A percentile compares a stretch with the other conserved stretches of the same genome.
phyloP scores from a whole-genome alignment of 2,888 invertebrate species.

The Limnephilus auricula region DNA sequence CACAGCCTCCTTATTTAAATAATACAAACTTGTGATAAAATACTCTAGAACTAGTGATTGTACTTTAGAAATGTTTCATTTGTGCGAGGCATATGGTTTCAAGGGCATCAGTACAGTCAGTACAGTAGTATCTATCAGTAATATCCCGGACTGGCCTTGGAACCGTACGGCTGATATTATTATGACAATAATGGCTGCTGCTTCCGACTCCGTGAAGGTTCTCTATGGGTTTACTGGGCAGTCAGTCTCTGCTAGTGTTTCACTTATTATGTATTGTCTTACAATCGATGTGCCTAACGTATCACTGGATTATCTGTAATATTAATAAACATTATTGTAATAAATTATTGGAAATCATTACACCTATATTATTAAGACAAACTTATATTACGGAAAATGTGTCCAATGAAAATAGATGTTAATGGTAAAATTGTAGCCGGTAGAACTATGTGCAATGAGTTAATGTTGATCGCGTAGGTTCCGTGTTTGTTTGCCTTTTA shows the following conservation, averaged over 20 bases:
- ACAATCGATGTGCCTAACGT: constrained; percentile 80
- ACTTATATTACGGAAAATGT: constrained; percentile 62
- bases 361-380: constrained; percentile 60
- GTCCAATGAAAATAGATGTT: constrained; percentile 64
- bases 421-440: constrained; percentile 38
- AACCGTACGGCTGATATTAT: constrained; percentile 15
- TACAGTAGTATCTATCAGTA: background rate
- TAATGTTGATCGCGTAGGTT: constrained; percentile 56
- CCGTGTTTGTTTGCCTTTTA: constrained; percentile 54
- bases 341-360: constrained; percentile 46
- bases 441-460: constrained; percentile 45
- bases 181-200: constrained; percentile 43
- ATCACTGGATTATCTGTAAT: constrained; percentile 71
- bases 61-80: constrained; percentile 42
- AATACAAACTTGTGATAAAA: constrained; percentile 53
- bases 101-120: background rate
- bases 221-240: constrained; percentile 54
- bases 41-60: constrained; percentile 37
- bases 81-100: constrained; percentile 24
- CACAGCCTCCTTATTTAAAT: background rate
- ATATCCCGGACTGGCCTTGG: background rate
- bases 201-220: constrained; percentile 39
- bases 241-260: constrained; percentile 44
- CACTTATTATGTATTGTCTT: constrained; percentile 67
- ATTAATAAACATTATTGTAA: constrained; percentile 58